Evolutionary conservation across 1,140 invertebrate species (phyloP).

Genomic region (Lepidotrigona ventralis): DNA sequence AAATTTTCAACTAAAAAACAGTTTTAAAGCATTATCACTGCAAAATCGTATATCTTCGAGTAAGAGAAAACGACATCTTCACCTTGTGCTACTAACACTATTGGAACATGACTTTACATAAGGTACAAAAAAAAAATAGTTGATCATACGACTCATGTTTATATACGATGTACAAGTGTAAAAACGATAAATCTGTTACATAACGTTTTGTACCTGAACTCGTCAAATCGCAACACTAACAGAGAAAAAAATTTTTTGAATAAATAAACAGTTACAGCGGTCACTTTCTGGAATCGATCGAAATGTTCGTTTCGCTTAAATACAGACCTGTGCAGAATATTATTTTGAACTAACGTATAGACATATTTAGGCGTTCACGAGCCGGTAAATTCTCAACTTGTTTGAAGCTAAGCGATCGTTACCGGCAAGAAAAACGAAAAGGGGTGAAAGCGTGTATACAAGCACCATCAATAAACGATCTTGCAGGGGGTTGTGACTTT

Average conservation of each 20-base stretch:
- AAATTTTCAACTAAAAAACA: not conserved
- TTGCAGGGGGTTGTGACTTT: too few relatives aligned
- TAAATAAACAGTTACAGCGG: not conserved
- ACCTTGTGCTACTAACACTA: not conserved
- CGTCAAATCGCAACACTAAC: not conserved
- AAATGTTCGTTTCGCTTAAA: slow-evolving; percentile 2
- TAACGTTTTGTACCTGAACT: too few relatives aligned
- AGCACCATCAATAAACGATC: slow-evolving; percentile 6
- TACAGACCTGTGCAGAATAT: not conserved
- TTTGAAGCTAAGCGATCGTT: slow-evolving; percentile 30
- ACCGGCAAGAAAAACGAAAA: slow-evolving; percentile 19
- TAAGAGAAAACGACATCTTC: not conserved
- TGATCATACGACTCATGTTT: not conserved
- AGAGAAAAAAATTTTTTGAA: slow-evolving; percentile 19
- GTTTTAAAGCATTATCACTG: not conserved
- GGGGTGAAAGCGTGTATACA: slow-evolving; percentile 40
- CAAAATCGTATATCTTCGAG: not conserved
- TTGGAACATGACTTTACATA: too few relatives aligned
- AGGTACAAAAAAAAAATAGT: not conserved
- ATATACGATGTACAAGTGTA: not conserved
- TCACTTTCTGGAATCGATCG: slow-evolving; percentile 46
- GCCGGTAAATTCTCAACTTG: not conserved
- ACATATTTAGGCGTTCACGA: not conserved
- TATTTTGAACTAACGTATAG: not conserved
- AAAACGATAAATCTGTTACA: not conserved